These are phyloP conservation scores for Leptura quadrifasciata DNA, from an alignment of 2,888 invertebrate species.

Conservation along the genomic window DNA sequence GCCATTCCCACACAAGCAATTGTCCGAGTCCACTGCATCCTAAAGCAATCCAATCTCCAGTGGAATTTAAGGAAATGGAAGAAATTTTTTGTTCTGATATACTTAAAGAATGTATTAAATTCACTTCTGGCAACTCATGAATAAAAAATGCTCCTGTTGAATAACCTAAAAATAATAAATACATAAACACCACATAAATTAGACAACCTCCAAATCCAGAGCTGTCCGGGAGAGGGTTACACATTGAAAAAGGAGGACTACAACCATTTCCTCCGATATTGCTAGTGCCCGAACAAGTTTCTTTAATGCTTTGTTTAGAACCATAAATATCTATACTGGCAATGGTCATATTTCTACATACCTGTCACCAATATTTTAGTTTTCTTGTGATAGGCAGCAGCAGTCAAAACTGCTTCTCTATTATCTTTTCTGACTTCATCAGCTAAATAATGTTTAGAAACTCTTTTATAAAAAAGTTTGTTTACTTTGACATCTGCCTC, in stretches of 20 bases:
- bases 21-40: slow-evolving; percentile 94
- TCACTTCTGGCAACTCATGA: slow-evolving; percentile 96
- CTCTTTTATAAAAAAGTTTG: slow-evolving; percentile 81
- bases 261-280: too few species aligned
- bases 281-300: too few species aligned
- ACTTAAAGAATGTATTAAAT: slow-evolving; percentile 91
- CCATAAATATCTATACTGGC: too few species aligned
- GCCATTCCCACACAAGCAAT: slow-evolving; percentile 99
- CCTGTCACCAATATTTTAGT: slow-evolving; percentile 88
- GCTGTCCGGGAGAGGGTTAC: too few species aligned
- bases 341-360: slow-evolving; percentile 56
- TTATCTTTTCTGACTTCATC: slow-evolving; percentile 81
- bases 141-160: slow-evolving; percentile 93
- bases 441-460: slow-evolving; percentile 84
- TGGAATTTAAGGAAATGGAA: slow-evolving; percentile 86
- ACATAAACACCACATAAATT: too few species aligned
- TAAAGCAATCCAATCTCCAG: slow-evolving; percentile 97
- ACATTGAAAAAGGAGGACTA: too few species aligned
- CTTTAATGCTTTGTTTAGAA: too few species aligned
- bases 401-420: slow-evolving; percentile 81
- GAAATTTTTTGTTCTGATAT: slow-evolving; percentile 91
- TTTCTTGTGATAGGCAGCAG: slow-evolving; percentile 88
- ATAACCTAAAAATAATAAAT: slow-evolving; percentile 83
- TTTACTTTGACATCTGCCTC: slow-evolving; percentile 72
- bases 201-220: too few species aligned